Percentiles rank a stretch among this genome's conserved stretches.
Evolutionary conservation across 2,888 invertebrate genomes (phyloP).

Genomic region (Lasioglossum vierecki): DNA sequence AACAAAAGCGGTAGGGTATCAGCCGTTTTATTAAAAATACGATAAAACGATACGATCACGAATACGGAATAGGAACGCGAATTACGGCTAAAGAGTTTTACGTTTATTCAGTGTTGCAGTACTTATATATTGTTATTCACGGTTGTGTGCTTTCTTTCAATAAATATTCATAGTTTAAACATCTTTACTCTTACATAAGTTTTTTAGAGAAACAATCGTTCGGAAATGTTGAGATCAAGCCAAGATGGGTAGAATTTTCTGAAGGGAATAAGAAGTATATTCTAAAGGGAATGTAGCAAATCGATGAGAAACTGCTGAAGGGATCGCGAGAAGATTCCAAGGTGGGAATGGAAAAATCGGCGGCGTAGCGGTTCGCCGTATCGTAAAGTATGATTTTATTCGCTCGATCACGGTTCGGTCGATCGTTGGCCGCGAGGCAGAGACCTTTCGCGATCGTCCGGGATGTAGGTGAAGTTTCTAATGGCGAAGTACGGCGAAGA

Average conservation of each 20-base stretch:
- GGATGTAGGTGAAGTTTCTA: conserved; percentile 72
- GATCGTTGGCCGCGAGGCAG: conserved; percentile 36
- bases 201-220: too few species aligned
- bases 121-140: too few species aligned
- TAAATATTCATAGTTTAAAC: too few species aligned
- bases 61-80: too few species aligned
- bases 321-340: not conserved
- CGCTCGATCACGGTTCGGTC: not conserved
- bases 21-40: too few species aligned
- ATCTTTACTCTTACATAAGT: too few species aligned
- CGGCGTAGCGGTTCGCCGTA: not conserved
- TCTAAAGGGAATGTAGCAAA: not conserved
- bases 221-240: too few species aligned
- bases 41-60: too few species aligned
- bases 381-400: not conserved
- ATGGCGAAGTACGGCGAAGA: conserved; percentile 45
- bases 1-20: too few species aligned
- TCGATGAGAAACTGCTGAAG: not conserved
- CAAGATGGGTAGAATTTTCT: not conserved
- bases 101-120: too few species aligned
- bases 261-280: not conserved
- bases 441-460: conserved; percentile 43
- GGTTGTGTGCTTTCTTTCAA: too few species aligned
- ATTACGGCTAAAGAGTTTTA: too few species aligned
- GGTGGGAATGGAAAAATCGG: not conserved